phyloP scores from a whole-genome alignment of 2,888 invertebrate species.

The Parthenolecanium corni region DNA sequence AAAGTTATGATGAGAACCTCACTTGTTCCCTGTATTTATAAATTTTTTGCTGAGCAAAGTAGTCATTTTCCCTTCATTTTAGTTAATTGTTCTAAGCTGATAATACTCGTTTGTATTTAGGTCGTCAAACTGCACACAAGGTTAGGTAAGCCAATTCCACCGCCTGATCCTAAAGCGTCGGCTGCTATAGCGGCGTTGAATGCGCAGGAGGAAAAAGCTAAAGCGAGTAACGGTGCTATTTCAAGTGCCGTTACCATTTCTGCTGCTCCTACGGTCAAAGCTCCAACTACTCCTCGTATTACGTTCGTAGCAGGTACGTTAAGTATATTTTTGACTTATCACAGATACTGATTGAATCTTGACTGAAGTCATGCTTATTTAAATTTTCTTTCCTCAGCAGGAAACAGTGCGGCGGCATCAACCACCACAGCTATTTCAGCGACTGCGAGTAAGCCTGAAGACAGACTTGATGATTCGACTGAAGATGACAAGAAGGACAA shows the following conservation, averaged over 20 bases:
- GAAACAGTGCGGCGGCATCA: neutral
- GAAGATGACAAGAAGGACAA: conserved; percentile 43
- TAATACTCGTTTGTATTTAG: conserved; percentile 35
- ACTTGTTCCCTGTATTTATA: conserved; percentile 11
- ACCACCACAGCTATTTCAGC: conserved; percentile 3
- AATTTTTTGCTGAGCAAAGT: conserved; percentile 8
- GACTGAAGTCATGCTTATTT: neutral
- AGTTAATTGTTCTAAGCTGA: neutral
- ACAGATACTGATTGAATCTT: neutral
- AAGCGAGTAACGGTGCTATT: conserved; percentile 71
- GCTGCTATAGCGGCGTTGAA: conserved; percentile 48
- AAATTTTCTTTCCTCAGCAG: neutral
- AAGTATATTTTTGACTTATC: neutral
- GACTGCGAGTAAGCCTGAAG: neutral
- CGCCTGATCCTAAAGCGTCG: conserved; percentile 69
- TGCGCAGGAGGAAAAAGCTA: conserved; percentile 46
- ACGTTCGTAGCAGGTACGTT: conserved; percentile 27
- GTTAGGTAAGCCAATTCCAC: conserved; percentile 93
- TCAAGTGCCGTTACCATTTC: conserved; percentile 23
- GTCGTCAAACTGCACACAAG: conserved; percentile 87
- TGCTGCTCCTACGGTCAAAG: neutral
- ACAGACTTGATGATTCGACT: conserved; percentile 37
- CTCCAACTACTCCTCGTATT: conserved; percentile 8
- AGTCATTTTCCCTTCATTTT: neutral
- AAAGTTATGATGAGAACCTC: conserved; percentile 16